These are phyloP conservation scores for Staurois parvus DNA, from an alignment of 2,797 vertebrate genomes.

Conservation along the genomic window DNA sequence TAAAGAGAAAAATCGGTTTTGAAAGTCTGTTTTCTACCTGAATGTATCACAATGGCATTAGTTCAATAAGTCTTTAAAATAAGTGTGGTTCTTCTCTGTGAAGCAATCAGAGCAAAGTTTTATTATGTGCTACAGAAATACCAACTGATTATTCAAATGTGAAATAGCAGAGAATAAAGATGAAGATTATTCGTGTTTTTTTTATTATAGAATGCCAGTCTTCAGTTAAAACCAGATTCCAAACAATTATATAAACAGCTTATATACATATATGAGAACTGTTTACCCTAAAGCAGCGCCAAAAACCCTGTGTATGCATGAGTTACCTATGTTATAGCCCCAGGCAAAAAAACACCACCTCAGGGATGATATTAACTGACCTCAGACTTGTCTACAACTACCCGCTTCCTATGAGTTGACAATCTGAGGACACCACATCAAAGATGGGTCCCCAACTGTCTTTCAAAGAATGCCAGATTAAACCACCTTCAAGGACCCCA, in stretches of 20 bases:
- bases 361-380: too few species aligned
- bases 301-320: too few species aligned
- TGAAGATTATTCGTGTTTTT: not conserved
- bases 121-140: not conserved
- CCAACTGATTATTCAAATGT: not conserved
- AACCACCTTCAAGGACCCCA: too few species aligned
- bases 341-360: too few species aligned
- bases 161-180: not conserved
- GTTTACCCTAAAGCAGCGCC: too few species aligned
- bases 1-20: constrained; percentile 13
- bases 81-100: not conserved
- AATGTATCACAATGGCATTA: constrained; percentile 2
- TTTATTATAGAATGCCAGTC: not conserved
- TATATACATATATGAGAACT: too few species aligned
- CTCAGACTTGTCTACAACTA: too few species aligned
- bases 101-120: not conserved
- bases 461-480: too few species aligned
- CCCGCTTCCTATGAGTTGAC: too few species aligned
- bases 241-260: not conserved
- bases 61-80: constrained; percentile 1
- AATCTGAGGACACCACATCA: too few species aligned
- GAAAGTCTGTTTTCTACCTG: not conserved
- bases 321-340: too few species aligned
- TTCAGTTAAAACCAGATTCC: not conserved
- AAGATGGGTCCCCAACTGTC: too few species aligned